Evolutionary conservation across 2,797 vertebrate species (phyloP).

Genomic region (Xenops minutus): DNA sequence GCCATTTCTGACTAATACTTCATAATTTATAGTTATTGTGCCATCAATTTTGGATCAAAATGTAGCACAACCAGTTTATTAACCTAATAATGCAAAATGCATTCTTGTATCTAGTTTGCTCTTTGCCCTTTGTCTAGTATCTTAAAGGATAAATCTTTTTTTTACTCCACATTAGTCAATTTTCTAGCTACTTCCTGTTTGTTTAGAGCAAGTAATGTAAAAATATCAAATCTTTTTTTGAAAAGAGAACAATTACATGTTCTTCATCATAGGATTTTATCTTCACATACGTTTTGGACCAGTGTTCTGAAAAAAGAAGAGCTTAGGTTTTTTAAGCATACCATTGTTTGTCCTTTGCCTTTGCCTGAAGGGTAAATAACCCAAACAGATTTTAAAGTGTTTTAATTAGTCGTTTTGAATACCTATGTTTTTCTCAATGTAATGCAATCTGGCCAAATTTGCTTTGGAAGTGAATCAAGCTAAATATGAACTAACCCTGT

Average conservation of each 20-base stretch:
- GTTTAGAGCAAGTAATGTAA: neutral
- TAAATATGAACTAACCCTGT: neutral
- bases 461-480: neutral
- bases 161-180: neutral
- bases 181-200: neutral
- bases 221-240: neutral
- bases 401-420: constrained; percentile 17
- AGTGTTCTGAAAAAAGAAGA: neutral
- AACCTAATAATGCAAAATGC: neutral
- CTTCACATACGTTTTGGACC: neutral
- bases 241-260: neutral
- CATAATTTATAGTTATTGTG: neutral
- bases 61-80: neutral
- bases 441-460: neutral
- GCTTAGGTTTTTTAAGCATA: neutral
- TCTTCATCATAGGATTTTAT: neutral
- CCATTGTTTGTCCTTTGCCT: neutral
- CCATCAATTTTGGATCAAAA: neutral
- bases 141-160: neutral
- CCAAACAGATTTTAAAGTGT: neutral
- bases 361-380: neutral
- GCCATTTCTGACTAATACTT: constrained; percentile 14
- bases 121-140: neutral
- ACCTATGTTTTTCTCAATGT: neutral
- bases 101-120: neutral